Evolutionary conservation across 2,888 invertebrate species (phyloP).

Genomic region (Noctua janthe): DNA sequence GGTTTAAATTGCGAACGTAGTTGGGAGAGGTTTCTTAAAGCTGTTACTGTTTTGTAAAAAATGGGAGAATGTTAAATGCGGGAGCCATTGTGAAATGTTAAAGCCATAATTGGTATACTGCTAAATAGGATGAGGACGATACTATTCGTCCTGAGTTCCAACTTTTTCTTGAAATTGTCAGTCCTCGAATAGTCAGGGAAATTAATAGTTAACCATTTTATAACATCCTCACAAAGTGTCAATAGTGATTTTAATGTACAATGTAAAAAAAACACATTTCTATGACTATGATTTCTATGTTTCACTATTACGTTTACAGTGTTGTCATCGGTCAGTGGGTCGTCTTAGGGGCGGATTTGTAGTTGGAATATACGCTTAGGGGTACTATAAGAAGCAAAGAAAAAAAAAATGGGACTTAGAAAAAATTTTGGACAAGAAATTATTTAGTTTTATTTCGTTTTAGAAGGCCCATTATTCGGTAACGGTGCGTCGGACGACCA

Average conservation of each 20-base stretch:
- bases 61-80: not conserved
- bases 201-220: not conserved
- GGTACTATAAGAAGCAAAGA: too few relatives aligned
- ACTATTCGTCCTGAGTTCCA: too few relatives aligned
- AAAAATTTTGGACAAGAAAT: too few relatives aligned
- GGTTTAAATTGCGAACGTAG: conserved; percentile 13
- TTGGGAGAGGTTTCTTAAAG: conserved; percentile 3
- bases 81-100: not conserved
- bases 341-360: too few relatives aligned
- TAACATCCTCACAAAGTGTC: not conserved
- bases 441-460: too few relatives aligned
- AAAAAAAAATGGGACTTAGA: too few relatives aligned
- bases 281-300: not conserved
- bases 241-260: not conserved
- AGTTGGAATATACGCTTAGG: too few relatives aligned
- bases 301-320: not conserved
- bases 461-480: too few relatives aligned
- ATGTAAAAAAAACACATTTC: not conserved
- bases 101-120: not conserved
- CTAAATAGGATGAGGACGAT: not conserved
- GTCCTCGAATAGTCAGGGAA: not conserved
- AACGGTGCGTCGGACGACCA: too few relatives aligned
- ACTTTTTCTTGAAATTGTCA: not conserved
- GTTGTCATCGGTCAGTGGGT: too few relatives aligned
- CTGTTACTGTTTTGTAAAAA: not conserved